Conservation (phyloP, 2,113 vertebrate species). For the Labrus mixtus region DNA sequence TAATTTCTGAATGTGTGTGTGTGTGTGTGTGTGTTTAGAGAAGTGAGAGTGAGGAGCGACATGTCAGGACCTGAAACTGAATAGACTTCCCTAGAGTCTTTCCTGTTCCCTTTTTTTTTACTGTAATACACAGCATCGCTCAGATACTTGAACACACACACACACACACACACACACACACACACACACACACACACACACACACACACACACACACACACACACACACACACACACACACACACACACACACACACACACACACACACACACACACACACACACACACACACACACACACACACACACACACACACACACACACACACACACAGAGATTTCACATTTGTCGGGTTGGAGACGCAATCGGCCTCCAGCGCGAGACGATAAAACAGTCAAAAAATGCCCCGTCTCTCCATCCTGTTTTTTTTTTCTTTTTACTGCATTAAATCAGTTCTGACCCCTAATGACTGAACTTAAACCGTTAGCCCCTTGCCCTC, state of each 20-base stretch:
- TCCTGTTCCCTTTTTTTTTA: constrained; percentile 10
- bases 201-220: background rate
- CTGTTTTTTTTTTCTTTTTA: background rate
- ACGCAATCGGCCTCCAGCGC: background rate
- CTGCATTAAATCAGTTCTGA: constrained; percentile 18
- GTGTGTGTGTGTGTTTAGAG: constrained; percentile 21
- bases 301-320: background rate
- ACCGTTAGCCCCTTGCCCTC: constrained; percentile 23
- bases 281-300: background rate
- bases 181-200: background rate
- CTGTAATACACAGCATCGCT: background rate
- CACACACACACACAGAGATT: background rate
- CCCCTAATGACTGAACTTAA: constrained; percentile 29
- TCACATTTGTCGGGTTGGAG: constrained; percentile 3
- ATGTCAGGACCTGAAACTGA: constrained; percentile 55
- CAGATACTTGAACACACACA: constrained; percentile 2
- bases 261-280: background rate
- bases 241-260: background rate
- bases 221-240: background rate
- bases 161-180: background rate
- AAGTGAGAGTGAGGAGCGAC: constrained; percentile 23
- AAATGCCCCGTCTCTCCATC: constrained; percentile 12
- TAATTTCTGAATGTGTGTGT: constrained; percentile 4
- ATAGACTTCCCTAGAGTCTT: constrained; percentile 21
- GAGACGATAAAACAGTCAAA: constrained; percentile 10